phyloP scores from a whole-genome alignment of 2,113 vertebrate species.

The Ornithorhynchus anatinus region DNA sequence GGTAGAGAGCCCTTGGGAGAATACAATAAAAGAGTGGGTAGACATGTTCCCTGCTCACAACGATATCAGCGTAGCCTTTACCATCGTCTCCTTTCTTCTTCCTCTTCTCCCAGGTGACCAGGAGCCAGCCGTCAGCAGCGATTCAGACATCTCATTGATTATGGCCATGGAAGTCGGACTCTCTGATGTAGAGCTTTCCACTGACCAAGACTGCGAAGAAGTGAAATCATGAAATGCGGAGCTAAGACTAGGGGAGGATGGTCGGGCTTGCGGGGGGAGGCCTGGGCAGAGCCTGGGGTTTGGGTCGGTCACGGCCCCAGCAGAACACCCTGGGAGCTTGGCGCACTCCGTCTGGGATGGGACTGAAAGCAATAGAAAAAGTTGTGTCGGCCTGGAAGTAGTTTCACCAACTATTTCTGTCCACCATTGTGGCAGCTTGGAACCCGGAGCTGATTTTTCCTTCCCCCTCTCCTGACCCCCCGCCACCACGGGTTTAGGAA shows the following conservation, averaged over 20 bases:
- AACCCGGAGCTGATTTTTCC: conserved; percentile 40
- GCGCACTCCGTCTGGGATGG: conserved; percentile 57
- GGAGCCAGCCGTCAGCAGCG: conserved; percentile 87
- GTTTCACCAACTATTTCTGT: conserved; percentile 42
- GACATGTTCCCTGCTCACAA: no score
- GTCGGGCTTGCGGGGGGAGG: conserved; percentile 36
- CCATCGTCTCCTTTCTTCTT: conserved; percentile 7
- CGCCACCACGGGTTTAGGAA: conserved; percentile 7
- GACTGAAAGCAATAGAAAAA: conserved; percentile 76
- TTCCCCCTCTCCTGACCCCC: neutral
- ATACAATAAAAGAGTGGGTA: no score
- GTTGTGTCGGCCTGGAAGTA: conserved; percentile 57
- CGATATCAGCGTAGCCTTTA: no score
- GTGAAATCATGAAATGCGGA: conserved; percentile 81
- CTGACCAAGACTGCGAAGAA: conserved; percentile 83
- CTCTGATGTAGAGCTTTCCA: conserved; percentile 85
- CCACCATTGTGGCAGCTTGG: conserved; percentile 35
- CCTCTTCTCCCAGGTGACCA: conserved; percentile 81
- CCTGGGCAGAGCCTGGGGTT: conserved; percentile 46
- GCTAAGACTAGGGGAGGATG: conserved; percentile 17
- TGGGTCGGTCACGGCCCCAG: conserved; percentile 52
- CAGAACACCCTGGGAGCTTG: conserved; percentile 59
- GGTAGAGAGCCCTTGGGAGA: no score
- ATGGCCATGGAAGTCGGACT: conserved; percentile 84
- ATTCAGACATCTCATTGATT: conserved; percentile 88